phyloP scores from a whole-genome alignment of 2,888 invertebrate genomes.

The Drosophila putrida region DNA sequence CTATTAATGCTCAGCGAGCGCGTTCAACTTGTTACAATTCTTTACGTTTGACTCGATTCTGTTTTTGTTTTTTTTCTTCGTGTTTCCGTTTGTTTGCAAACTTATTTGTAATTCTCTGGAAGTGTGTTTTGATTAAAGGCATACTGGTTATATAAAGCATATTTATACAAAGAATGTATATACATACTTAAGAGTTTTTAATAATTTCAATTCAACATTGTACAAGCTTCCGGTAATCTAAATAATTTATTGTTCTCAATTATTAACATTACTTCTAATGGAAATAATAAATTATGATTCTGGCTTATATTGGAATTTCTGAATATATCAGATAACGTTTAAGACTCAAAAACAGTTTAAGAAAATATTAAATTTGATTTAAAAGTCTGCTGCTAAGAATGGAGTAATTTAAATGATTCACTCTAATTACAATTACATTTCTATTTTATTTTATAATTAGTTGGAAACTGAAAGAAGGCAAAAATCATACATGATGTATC shows the following conservation, averaged over 20 bases:
- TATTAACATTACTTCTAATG: no score
- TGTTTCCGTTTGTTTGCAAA: slow-evolving; percentile 61
- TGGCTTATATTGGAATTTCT: no score
- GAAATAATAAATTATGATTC: background rate
- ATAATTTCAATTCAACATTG: background rate
- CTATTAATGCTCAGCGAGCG: slow-evolving; percentile 76
- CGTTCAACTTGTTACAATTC: slow-evolving; percentile 81
- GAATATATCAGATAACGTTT: no score
- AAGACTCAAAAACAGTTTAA: no score
- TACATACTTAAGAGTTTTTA: background rate
- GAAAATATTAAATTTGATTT: no score
- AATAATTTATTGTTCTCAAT: background rate
- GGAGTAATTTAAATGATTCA: no score
- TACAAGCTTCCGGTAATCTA: background rate
- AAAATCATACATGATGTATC: no score
- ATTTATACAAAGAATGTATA: background rate
- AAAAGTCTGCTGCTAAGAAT: no score
- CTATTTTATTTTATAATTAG: no score
- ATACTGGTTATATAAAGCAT: background rate
- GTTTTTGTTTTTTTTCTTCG: slow-evolving; percentile 28
- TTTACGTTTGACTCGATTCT: slow-evolving; percentile 55
- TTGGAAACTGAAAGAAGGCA: no score
- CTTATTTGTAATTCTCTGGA: slow-evolving; percentile 51
- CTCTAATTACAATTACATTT: no score
- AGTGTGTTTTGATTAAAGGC: background rate